Percentiles rank a stretch among this genome's conserved stretches.
Evolutionary conservation across 2,888 invertebrate species (phyloP).

Genomic region (Lasioglossum pauxillum): DNA sequence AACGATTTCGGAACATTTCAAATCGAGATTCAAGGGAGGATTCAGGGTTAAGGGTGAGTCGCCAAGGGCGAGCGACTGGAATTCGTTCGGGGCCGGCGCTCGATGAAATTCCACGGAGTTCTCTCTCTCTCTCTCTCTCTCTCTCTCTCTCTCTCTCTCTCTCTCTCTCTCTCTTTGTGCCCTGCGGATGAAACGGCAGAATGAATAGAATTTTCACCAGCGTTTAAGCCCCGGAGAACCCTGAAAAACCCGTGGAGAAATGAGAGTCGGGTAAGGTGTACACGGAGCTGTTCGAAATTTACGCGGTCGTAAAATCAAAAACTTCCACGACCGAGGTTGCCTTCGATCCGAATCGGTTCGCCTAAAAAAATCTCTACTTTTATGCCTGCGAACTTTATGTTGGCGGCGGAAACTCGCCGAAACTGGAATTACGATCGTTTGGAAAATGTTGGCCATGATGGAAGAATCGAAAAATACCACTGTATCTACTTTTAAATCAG

Average conservation of each 20-base stretch:
- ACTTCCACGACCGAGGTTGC: slow-evolving; percentile 63
- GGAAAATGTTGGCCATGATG: neutral
- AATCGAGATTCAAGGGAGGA: slow-evolving; percentile 70
- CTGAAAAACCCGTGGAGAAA: slow-evolving; percentile 47
- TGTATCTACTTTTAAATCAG: neutral
- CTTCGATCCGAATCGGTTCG: slow-evolving; percentile 40
- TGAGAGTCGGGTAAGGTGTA: slow-evolving; percentile 30
- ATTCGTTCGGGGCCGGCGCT: slow-evolving; percentile 66
- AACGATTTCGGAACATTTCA: slow-evolving; percentile 58
- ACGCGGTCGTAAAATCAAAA: slow-evolving; percentile 70
- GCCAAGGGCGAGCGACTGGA: slow-evolving; percentile 63
- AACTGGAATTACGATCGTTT: neutral
- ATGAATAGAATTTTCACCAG: slow-evolving; percentile 70
- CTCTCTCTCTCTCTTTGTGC: slow-evolving; percentile 56
- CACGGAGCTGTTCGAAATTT: slow-evolving; percentile 62
- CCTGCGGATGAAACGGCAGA: slow-evolving; percentile 56
- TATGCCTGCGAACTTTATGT: neutral
- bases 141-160: slow-evolving; percentile 65
- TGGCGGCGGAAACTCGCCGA: neutral
- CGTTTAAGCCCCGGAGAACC: slow-evolving; percentile 54
- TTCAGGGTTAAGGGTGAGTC: slow-evolving; percentile 71
- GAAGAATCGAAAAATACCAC: neutral
- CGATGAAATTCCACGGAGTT: slow-evolving; percentile 70
- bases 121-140: slow-evolving; percentile 61
- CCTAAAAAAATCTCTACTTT: slow-evolving; percentile 19